A percentile compares a stretch with the other conserved stretches of the same genome.
These are phyloP conservation scores for Pogonomyrmex barbatus DNA, from an alignment of 1,140 invertebrate genomes.

Conservation along the genomic window DNA sequence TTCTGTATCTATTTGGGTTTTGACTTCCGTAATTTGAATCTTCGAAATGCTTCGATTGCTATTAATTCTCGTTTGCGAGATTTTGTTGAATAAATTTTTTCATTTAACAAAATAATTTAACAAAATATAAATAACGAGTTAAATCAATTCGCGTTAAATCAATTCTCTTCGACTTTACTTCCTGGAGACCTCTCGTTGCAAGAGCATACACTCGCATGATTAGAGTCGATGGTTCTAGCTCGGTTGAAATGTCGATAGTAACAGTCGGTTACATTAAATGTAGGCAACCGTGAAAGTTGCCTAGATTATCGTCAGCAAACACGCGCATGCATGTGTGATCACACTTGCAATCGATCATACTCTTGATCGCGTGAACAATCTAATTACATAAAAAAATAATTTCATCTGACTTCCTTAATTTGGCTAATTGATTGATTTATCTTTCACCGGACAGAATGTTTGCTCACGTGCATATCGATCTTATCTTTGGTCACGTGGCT, in stretches of 20 bases:
- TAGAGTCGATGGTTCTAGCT: background rate
- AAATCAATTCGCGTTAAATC: too few relatives aligned
- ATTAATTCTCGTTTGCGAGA: too few relatives aligned
- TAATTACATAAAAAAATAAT: background rate
- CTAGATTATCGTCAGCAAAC: constrained; percentile 15
- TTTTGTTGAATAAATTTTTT: too few relatives aligned
- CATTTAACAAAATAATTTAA: too few relatives aligned
- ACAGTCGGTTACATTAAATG: background rate
- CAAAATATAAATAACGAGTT: too few relatives aligned
- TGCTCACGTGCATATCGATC: background rate
- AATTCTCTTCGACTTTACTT: too few relatives aligned
- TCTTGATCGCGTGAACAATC: background rate
- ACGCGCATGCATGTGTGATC: background rate
- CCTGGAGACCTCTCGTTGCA: constrained; percentile 9
- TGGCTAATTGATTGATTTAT: background rate
- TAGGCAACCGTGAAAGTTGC: background rate
- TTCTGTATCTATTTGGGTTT: too few relatives aligned
- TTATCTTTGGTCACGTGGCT: background rate
- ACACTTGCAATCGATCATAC: background rate
- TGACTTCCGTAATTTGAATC: too few relatives aligned
- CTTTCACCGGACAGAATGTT: background rate
- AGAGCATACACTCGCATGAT: background rate
- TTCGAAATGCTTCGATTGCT: too few relatives aligned
- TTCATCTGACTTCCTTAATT: background rate
- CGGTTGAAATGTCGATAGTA: background rate